Conservation (phyloP, 1,140 invertebrate species). For the Elysia chlorotica region DNA sequence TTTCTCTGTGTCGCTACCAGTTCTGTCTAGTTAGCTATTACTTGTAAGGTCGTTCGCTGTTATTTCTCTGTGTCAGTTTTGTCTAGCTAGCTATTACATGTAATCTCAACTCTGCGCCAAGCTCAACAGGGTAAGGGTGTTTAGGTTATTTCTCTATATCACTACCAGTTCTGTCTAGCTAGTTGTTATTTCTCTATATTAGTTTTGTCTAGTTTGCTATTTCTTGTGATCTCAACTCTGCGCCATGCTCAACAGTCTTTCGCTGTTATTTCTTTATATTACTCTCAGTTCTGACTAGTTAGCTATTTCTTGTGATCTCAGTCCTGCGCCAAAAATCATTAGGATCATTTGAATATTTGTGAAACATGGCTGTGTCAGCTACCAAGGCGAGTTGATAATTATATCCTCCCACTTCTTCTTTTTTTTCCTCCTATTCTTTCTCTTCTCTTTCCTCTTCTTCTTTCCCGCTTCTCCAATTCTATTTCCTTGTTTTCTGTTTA, state of each 20-base stretch:
- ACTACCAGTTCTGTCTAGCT: constrained; percentile 42
- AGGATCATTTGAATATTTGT: no score
- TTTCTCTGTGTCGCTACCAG: background rate
- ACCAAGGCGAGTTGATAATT: no score
- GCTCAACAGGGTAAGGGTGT: constrained; percentile 49
- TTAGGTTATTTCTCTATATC: background rate
- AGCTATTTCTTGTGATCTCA: no score
- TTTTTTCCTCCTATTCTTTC: no score
- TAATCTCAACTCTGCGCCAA: constrained; percentile 53
- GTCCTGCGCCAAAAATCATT: no score
- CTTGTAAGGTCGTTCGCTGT: no score
- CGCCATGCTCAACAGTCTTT: constrained; percentile 54
- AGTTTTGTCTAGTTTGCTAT: constrained; percentile 50
- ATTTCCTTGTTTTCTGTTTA: no score
- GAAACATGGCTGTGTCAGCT: no score
- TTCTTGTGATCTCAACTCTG: constrained; percentile 51
- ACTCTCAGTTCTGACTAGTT: constrained; percentile 37
- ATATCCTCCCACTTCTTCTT: no score
- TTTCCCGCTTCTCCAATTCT: no score
- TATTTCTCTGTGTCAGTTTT: constrained; percentile 31
- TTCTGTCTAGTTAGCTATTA: background rate
- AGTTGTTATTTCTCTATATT: constrained; percentile 34
- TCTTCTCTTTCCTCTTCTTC: no score
- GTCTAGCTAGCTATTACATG: constrained; percentile 51
- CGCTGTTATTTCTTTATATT: no score